Evolutionary conservation across 2,113 vertebrate genomes (phyloP).

Genomic region (Eupsittula cactorum): DNA sequence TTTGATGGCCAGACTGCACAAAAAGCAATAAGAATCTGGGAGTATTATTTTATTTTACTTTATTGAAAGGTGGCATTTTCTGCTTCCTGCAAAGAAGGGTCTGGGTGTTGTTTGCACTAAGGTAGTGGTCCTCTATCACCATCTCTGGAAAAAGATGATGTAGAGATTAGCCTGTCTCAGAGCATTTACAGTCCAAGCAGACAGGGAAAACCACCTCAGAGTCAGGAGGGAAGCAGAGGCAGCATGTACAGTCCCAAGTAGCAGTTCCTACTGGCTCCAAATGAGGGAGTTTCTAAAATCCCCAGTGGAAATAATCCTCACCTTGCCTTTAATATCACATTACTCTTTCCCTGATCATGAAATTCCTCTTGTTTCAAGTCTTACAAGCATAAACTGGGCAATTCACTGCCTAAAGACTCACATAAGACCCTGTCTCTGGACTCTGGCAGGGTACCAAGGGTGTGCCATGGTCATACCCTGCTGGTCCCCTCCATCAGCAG

Average conservation of each 20-base stretch:
- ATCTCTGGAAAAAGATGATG: background rate
- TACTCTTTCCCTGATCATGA: background rate
- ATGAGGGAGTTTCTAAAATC: background rate
- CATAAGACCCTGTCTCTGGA: background rate
- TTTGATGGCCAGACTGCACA: background rate
- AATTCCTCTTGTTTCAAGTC: background rate
- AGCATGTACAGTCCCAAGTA: background rate
- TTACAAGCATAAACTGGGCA: background rate
- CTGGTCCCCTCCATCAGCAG: fast-evolving
- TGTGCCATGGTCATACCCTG: no score
- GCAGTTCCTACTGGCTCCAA: background rate
- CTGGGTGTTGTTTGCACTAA: background rate
- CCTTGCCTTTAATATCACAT: background rate
- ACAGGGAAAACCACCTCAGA: background rate
- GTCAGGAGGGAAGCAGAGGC: background rate
- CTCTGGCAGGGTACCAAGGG: background rate
- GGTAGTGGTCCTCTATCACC: background rate
- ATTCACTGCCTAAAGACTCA: background rate
- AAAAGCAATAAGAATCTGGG: background rate
- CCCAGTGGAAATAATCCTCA: background rate
- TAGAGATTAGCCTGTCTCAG: background rate
- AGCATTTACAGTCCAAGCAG: background rate
- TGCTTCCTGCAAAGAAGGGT: background rate
- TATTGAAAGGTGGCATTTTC: background rate
- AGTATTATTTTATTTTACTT: background rate